Conservation (phyloP, 1,140 invertebrate species). For the Ostrea denselamellosa region DNA sequence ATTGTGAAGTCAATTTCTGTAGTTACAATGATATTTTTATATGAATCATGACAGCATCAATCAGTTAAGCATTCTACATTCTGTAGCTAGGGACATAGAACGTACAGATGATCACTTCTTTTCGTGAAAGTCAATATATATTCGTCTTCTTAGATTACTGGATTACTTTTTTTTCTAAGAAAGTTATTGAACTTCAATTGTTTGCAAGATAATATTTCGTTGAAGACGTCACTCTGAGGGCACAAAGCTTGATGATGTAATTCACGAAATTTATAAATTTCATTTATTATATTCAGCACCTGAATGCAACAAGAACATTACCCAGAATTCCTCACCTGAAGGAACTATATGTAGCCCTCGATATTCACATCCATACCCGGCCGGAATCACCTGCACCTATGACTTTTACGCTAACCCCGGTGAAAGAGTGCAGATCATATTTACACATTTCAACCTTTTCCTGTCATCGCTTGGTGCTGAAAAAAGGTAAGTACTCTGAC, state of each 20-base stretch:
- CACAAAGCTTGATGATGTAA: too few relatives aligned
- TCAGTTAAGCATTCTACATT: too few relatives aligned
- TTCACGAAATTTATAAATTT: neutral
- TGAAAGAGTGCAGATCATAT: constrained; percentile 15
- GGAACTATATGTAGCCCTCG: neutral
- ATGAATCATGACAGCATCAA: too few relatives aligned
- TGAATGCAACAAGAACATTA: neutral
- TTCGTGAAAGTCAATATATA: neutral
- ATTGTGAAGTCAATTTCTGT: too few relatives aligned
- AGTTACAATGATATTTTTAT: too few relatives aligned
- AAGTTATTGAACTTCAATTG: too few relatives aligned
- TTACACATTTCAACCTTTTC: neutral
- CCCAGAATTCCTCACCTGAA: neutral
- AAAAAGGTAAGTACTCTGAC: neutral
- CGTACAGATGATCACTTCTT: neutral
- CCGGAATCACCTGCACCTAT: neutral
- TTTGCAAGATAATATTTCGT: too few relatives aligned
- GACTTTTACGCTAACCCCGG: constrained; percentile 24
- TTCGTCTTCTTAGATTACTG: neutral
- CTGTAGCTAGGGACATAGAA: too few relatives aligned
- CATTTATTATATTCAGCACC: neutral
- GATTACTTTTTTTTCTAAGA: neutral
- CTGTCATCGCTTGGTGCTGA: neutral
- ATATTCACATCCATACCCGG: neutral
- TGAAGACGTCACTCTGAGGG: too few relatives aligned